Evolutionary conservation across 2,797 vertebrate genomes (phyloP).

Genomic region (Schizopygopsis pylzovi): DNA sequence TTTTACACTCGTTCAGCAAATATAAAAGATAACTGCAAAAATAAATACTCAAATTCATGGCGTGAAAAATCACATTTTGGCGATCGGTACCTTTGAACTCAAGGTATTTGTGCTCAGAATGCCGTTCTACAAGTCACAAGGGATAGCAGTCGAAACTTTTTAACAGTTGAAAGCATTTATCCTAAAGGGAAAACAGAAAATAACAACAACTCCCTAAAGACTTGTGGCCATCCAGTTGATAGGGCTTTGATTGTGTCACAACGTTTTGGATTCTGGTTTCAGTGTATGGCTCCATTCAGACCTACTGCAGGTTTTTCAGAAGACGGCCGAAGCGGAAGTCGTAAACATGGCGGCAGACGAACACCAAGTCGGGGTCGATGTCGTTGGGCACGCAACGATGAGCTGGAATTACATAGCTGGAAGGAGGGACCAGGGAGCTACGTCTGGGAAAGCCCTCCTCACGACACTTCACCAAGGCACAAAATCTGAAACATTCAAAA

Average conservation of each 20-base stretch:
- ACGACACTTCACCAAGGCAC: constrained; percentile 98
- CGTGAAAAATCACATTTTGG: constrained; percentile 57
- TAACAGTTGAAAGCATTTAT: constrained; percentile 46
- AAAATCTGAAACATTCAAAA: constrained; percentile 83
- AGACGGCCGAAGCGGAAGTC: constrained; percentile 97
- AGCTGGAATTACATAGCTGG: constrained; percentile 88
- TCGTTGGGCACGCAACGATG: constrained; percentile 95
- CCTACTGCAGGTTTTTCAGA: constrained; percentile 98
- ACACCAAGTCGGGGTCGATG: constrained; percentile 94
- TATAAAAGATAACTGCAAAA: constrained; percentile 65
- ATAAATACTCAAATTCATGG: constrained; percentile 59
- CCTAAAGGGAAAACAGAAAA: constrained; percentile 28
- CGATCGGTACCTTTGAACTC: constrained; percentile 45
- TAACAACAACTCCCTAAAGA: constrained; percentile 14
- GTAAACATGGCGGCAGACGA: constrained; percentile 98
- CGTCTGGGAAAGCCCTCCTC: constrained; percentile 88
- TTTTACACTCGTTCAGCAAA: constrained; percentile 59
- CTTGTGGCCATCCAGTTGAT: constrained; percentile 37
- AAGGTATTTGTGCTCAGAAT: constrained; percentile 62
- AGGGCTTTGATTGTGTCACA: constrained; percentile 58
- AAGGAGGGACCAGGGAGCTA: constrained; percentile 88
- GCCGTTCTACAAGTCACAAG: constrained; percentile 44
- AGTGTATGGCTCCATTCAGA: constrained; percentile 61
- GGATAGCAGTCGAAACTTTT: constrained; percentile 16
- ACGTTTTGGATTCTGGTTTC: constrained; percentile 58